Conservation (phyloP, 2,113 vertebrate genomes). For the Phoenicopterus ruber region DNA sequence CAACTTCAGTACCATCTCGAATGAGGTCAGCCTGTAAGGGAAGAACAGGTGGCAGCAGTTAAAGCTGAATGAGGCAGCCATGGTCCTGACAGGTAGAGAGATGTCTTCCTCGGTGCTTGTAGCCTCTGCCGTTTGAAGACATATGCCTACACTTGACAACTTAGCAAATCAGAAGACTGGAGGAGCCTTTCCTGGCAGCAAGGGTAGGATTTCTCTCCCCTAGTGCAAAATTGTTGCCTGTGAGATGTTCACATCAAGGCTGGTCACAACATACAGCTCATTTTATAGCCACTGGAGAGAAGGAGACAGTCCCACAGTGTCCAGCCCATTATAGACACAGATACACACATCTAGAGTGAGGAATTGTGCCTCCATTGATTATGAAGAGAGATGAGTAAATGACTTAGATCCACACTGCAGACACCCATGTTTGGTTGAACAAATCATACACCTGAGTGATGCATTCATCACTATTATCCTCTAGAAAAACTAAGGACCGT, state of each 20-base stretch:
- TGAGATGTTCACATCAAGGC: background rate
- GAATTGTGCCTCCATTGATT: background rate
- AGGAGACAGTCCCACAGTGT: background rate
- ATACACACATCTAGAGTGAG: background rate
- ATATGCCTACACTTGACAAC: background rate
- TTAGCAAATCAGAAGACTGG: background rate
- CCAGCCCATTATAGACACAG: background rate
- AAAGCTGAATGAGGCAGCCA: background rate
- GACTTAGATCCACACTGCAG: background rate
- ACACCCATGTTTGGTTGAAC: background rate
- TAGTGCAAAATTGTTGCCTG: background rate
- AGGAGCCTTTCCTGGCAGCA: background rate
- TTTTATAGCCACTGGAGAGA: background rate
- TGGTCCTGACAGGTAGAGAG: background rate
- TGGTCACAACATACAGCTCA: background rate
- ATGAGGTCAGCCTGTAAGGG: background rate
- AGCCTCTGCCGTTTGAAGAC: background rate
- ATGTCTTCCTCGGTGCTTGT: background rate
- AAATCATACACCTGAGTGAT: background rate
- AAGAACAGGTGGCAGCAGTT: background rate
- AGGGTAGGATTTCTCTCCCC: background rate
- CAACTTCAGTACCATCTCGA: background rate
- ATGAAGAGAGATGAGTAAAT: background rate
- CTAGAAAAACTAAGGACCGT: background rate
- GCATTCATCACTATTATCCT: background rate